phyloP scores from a whole-genome alignment of 2,113 vertebrate genomes.

The Grallaria varia region DNA sequence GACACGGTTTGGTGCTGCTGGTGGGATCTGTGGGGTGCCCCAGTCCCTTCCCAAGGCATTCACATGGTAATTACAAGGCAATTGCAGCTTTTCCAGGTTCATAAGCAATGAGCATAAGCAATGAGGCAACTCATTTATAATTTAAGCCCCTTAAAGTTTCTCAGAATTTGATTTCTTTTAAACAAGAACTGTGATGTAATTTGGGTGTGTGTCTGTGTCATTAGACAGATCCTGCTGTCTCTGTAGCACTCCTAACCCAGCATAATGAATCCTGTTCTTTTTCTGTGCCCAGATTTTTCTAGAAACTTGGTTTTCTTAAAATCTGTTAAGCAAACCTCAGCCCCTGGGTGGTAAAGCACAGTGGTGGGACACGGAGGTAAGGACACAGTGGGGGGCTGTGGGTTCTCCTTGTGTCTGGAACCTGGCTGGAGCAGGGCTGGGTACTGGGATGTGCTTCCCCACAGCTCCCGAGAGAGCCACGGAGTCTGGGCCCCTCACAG shows the following conservation, averaged over 20 bases:
- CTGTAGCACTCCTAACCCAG: fast-evolving
- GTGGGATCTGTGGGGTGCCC: fast-evolving
- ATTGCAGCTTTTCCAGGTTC: neutral
- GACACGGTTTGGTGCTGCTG: fast-evolving
- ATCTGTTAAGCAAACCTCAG: neutral
- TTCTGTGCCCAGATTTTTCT: neutral
- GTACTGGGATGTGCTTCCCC: fast-evolving
- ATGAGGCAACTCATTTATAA: neutral
- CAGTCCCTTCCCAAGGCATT: neutral
- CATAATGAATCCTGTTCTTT: neutral
- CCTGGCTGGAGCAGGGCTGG: fast-evolving
- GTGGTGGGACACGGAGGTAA: fast-evolving
- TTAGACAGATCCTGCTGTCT: neutral
- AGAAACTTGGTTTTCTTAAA: neutral
- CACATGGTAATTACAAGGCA: fast-evolving
- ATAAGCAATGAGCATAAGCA: too few relatives aligned
- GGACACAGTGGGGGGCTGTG: fast-evolving
- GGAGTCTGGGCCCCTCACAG: fast-evolving
- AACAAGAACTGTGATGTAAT: neutral
- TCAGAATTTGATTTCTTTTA: neutral
- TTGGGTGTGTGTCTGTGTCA: neutral
- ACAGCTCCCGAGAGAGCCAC: fast-evolving
- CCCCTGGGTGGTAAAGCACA: neutral
- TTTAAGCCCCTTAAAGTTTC: neutral
- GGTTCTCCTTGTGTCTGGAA: neutral